Evolutionary conservation across 2,888 invertebrate species (phyloP), one percentile per base, ranked within the genome.

Genomic region (Dasysyrphus albostriatus): DNA sequence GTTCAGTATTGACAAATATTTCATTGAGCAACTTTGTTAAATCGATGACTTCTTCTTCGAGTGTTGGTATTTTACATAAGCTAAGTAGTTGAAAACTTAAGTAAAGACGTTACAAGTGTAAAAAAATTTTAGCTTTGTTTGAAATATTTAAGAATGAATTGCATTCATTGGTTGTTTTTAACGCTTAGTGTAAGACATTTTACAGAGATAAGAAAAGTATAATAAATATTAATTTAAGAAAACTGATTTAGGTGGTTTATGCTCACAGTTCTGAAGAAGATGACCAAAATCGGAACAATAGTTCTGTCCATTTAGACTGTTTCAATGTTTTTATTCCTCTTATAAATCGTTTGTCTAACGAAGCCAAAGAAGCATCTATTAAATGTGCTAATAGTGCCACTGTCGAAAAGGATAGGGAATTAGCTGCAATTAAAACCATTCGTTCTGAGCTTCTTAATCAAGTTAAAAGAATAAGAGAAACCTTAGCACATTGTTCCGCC

Each of bases 391-490:
- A 0, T 2, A 65, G 5, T 47, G 65, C 65, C 10, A 16, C 2
- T 16, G 5, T 10, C 7, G 44, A 65, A 5, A 65, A 47, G n/a
- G 65, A 65, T 32, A n/a, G 65, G 0, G 65, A 65, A 65, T 10
- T 47, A 8, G 7, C 32, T 4, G n/a, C 32, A 8, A 44, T 65
- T 1, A 65, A 65, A 32, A 32, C n/a, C 3, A 65, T 32, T 0
- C 65, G 65, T 6, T 16, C 65, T n/a, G 65, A 65, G n/a, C 16
- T 65, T 5, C 6, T 16, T 12, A 16, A 47, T 5, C 47, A 47
- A 47, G 65, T 65, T 32, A 65, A 65, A 16, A n/a, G 47, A 32
- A 65, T 65, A 0, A 65, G 44, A 29, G 65, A 65, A 39, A 47
- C 65, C 1, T 14, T 65, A 1, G 10, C 44, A 65, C 44, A 29